Base-by-base conservation (phyloP, 30 jellyfish, hydroid and myxozoan genomes). In the Rhopilema esculentum region DNA sequence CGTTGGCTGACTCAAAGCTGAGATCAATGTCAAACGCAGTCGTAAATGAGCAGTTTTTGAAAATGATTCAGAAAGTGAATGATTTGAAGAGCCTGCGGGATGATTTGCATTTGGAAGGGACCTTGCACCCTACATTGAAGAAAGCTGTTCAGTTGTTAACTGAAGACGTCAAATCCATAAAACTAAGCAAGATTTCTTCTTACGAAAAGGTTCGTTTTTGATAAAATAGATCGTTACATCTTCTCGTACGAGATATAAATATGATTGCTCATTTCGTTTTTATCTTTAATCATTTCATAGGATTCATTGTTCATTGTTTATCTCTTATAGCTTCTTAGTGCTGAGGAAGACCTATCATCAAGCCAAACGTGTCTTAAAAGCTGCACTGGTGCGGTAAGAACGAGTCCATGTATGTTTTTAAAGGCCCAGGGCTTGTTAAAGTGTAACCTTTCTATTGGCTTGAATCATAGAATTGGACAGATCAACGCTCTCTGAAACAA, bases 341-440 rank as follows among this genome's bases (percentile, higher is more conserved):
- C 87, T 2, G 93, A 84, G 65, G 27, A 48, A 0, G 67, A 28
- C 16, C 51, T 86, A 12, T 67, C 83, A 17, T 0, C 63, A 32
- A 8, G 49, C 30, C 95, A 86, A 68, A 52, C 9, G 24, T 21
- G 19, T 1, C 22, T 86, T 27, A 86, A 71, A 68, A 76, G 57
- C 52, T 86, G 95, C 29, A 27, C 64, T 8, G 77, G 63, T 26
- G 77, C 67, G 81, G 93, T 84, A 30, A 57, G 91, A 15, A 40
- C 20, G 57, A 40, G 57, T 40, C 12, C 57, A 2, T 40, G 57
- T 40, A 2, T 40, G 12, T 40, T 2, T 2, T n/a, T n/a, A n/a
- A n/a, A n/a, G n/a, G n/a, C n/a, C n/a, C n/a, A n/a, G n/a, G n/a
- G n/a, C n/a, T n/a, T n/a, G n/a, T n/a, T n/a, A n/a, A n/a, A n/a